phyloP scores from a whole-genome alignment of 1,140 invertebrate genomes.

The Drosophila malerkotliana region DNA sequence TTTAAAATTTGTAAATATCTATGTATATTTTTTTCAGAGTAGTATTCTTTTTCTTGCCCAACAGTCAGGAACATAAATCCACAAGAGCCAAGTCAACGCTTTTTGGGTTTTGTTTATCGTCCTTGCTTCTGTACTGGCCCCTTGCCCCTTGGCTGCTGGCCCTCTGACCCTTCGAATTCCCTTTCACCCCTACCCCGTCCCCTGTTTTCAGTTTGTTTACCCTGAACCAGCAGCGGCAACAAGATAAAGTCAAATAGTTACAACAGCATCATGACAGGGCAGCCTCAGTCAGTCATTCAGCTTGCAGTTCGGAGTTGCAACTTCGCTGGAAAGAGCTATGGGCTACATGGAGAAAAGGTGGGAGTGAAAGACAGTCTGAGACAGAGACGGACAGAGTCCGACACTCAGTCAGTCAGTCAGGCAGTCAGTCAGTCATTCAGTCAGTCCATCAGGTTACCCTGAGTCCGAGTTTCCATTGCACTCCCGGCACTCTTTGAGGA shows the following conservation, averaged over 20 bases:
- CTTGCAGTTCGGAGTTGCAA: not conserved
- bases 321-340: not conserved
- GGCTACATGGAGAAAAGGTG: not conserved
- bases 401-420: constrained; percentile 15
- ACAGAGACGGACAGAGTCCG: constrained; percentile 3
- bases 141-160: not conserved
- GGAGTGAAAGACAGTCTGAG: constrained; percentile 6
- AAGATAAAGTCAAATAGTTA: constrained; percentile 79
- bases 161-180: constrained; percentile 6
- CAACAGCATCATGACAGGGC: constrained; percentile 66
- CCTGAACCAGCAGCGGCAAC: constrained; percentile 53
- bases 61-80: constrained; percentile 35
- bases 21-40: not conserved
- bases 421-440: constrained; percentile 2
- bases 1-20: too few relatives aligned
- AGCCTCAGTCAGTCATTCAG: constrained; percentile 55
- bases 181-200: not conserved
- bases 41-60: not conserved
- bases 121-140: constrained; percentile 22
- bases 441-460: constrained; percentile 40
- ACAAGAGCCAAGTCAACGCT: constrained; percentile 32
- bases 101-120: constrained; percentile 68
- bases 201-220: constrained; percentile 50
- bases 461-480: constrained; percentile 35
- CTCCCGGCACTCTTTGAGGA: constrained; percentile 38